A percentile compares a stretch with the other conserved stretches of the same genome.
These are phyloP conservation scores for Sebastes melanostomus DNA, from an alignment of 2,797 vertebrate species.

Conservation along the genomic window DNA sequence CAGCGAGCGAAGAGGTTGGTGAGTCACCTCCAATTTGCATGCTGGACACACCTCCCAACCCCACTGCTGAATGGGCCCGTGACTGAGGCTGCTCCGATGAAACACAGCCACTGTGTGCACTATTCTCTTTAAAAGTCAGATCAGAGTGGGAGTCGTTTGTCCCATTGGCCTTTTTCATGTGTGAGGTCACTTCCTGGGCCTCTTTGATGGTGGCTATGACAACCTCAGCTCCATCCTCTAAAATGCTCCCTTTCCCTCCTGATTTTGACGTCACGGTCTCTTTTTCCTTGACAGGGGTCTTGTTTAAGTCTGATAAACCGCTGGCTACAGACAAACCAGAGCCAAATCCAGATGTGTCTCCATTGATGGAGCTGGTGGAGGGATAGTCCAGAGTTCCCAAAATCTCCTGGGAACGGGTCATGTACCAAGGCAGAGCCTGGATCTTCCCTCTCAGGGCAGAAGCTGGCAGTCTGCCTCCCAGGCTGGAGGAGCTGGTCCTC, in stretches of 20 bases:
- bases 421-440: constrained; percentile 87
- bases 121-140: constrained; percentile 67
- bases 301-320: constrained; percentile 77
- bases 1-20: constrained; percentile 66
- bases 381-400: constrained; percentile 82
- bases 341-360: constrained; percentile 79
- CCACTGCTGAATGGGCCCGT: constrained; percentile 73
- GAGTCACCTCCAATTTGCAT: constrained; percentile 75
- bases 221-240: constrained; percentile 81
- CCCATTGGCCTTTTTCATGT: constrained; percentile 72
- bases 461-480: constrained; percentile 81
- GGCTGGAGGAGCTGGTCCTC: constrained; percentile 71
- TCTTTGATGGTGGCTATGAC: constrained; percentile 83
- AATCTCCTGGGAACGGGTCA: constrained; percentile 86
- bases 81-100: constrained; percentile 85
- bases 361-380: constrained; percentile 77
- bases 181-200: constrained; percentile 75
- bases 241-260: constrained; percentile 67
- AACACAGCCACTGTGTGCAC: constrained; percentile 56
- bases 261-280: constrained; percentile 50
- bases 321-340: constrained; percentile 81
- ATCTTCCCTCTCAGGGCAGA: constrained; percentile 83
- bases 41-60: constrained; percentile 70
- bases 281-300: constrained; percentile 77
- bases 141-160: constrained; percentile 69